These are phyloP conservation scores for Pollicipes pollicipes DNA, from an alignment of 1,140 invertebrate species.

Conservation along the genomic window DNA sequence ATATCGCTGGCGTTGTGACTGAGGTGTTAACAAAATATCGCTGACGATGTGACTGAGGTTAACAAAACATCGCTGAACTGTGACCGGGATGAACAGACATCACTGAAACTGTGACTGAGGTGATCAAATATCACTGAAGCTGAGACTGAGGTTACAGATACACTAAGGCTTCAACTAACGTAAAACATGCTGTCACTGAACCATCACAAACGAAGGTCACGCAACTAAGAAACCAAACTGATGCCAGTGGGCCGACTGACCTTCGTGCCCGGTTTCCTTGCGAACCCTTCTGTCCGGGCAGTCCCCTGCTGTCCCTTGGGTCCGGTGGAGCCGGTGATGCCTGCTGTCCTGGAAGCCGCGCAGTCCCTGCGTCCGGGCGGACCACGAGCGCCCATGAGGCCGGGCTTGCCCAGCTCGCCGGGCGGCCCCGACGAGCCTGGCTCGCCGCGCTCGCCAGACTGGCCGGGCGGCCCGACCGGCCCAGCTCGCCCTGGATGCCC, in stretches of 20 bases:
- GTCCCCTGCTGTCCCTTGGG: slow-evolving; percentile 52
- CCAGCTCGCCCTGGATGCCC: slow-evolving; percentile 45
- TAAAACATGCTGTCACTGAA: no score
- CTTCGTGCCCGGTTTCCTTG: slow-evolving; percentile 43
- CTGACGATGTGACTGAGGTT: no score
- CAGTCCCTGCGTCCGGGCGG: slow-evolving; percentile 34
- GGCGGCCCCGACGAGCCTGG: slow-evolving; percentile 47
- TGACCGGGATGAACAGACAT: no score
- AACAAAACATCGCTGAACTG: no score
- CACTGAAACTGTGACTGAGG: slow-evolving; percentile 9
- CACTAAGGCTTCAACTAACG: no score
- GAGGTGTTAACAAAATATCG: no score
- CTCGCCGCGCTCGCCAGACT: slow-evolving; percentile 53
- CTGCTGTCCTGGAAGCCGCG: slow-evolving; percentile 42
- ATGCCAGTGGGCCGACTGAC: slow-evolving; percentile 21
- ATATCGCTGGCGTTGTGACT: no score
- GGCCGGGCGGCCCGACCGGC: slow-evolving; percentile 50
- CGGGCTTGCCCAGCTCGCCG: slow-evolving; percentile 49
- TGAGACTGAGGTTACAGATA: no score
- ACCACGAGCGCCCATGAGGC: slow-evolving; percentile 47
- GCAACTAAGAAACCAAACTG: no score
- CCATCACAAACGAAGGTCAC: no score
- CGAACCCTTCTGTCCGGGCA: slow-evolving; percentile 45
- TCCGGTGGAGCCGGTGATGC: slow-evolving; percentile 45
- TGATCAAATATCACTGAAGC: no score